Percentiles rank a stretch among this genome's conserved stretches.
Evolutionary conservation across 2,888 invertebrate genomes (phyloP).

Genomic region (Parelbella ahira): DNA sequence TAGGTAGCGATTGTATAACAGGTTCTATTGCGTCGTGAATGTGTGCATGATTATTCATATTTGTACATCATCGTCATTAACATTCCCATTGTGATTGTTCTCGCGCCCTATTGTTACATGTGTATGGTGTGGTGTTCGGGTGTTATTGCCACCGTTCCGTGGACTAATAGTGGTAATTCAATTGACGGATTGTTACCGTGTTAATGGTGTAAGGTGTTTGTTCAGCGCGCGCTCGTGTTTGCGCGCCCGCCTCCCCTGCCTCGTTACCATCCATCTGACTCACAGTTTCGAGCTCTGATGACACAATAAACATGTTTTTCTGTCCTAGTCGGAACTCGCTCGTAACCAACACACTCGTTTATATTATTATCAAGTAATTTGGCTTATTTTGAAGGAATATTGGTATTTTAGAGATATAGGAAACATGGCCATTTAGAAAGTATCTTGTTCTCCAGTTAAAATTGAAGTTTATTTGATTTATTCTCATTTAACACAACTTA

Average conservation of each 20-base stretch:
- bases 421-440: no score
- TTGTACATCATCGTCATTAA: conserved; percentile 3
- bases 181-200: conserved; percentile 23
- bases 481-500: no score
- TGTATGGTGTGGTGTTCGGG: background rate
- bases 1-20: conserved; percentile 3
- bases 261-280: background rate
- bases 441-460: no score
- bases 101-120: conserved; percentile 14
- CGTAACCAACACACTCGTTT: no score
- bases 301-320: conserved; percentile 1
- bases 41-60: conserved; percentile 1
- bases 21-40: conserved; percentile 4
- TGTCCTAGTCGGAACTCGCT: no score
- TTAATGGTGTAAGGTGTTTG: no score
- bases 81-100: conserved; percentile 14
- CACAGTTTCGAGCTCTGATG: conserved; percentile 3
- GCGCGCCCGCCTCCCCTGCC: conserved; percentile 2
- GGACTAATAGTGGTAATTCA: conserved; percentile 24
- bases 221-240: conserved; percentile 16
- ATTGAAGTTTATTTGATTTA: no score
- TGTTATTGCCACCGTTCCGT: conserved; percentile 11
- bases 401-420: no score
- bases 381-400: no score
- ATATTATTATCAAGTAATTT: no score